Percentiles rank a stretch among this genome's conserved stretches.
These are phyloP conservation scores for Hyposoter didymator DNA, from an alignment of 2,888 invertebrate species.

Conservation along the genomic window DNA sequence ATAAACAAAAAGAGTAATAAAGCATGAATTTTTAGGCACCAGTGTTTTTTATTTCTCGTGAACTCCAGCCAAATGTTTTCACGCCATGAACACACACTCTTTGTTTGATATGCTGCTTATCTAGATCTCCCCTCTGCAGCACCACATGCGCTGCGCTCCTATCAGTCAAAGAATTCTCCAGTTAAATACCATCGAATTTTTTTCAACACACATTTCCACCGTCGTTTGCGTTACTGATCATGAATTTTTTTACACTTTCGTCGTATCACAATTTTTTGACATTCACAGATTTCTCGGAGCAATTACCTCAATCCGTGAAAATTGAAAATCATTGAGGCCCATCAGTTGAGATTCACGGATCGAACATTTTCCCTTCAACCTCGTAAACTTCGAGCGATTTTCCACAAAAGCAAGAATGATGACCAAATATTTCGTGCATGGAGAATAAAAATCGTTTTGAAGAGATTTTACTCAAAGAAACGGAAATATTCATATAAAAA, in stretches of 20 bases:
- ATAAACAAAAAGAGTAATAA: slow-evolving; percentile 68
- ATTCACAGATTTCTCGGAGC: not conserved
- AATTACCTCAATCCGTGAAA: not conserved
- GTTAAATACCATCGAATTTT: slow-evolving; percentile 13
- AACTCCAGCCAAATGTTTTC: slow-evolving; percentile 64
- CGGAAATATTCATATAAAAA: too few species aligned
- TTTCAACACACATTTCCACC: not conserved
- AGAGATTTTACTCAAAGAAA: too few species aligned
- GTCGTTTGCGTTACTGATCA: not conserved
- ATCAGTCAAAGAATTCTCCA: not conserved
- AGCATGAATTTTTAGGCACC: slow-evolving; percentile 67
- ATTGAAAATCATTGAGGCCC: too few species aligned
- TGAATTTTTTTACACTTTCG: not conserved
- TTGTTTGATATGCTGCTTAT: slow-evolving; percentile 63
- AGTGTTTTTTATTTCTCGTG: slow-evolving; percentile 43
- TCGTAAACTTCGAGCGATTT: not conserved
- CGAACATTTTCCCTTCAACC: not conserved
- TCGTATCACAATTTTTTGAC: not conserved
- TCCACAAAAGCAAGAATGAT: not conserved
- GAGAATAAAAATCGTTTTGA: too few species aligned
- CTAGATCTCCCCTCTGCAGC: slow-evolving; percentile 35
- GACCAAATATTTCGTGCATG: too few species aligned
- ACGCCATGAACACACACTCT: slow-evolving; percentile 55
- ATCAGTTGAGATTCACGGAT: not conserved
- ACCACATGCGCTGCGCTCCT: not conserved